Evolutionary conservation across 1,140 invertebrate genomes (phyloP).

Genomic region (Helicoverpa armigera): DNA sequence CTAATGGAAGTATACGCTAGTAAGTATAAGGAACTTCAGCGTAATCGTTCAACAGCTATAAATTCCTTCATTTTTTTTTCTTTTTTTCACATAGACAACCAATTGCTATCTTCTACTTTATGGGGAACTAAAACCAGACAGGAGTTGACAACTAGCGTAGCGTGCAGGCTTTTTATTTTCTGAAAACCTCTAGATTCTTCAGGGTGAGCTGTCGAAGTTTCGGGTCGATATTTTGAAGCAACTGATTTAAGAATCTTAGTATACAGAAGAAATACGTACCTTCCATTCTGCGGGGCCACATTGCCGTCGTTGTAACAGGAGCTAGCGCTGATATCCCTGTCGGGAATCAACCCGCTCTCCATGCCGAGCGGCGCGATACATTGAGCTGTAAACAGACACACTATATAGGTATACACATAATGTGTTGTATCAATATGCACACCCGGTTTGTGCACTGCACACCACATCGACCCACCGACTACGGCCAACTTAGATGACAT

Average conservation of each 20-base stretch:
- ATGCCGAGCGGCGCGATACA: slow-evolving; percentile 95
- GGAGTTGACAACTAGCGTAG: too few species aligned
- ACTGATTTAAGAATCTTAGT: not conserved
- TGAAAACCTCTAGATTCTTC: not conserved
- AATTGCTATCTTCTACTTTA: too few species aligned
- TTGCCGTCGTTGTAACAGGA: slow-evolving; percentile 96
- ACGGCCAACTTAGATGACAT: slow-evolving; percentile 52
- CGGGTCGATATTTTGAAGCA: not conserved
- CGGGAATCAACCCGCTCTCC: slow-evolving; percentile 95
- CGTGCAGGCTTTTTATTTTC: too few species aligned
- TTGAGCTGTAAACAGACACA: slow-evolving; percentile 89
- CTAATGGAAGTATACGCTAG: too few species aligned
- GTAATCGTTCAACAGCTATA: too few species aligned
- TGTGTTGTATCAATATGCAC: slow-evolving; percentile 24
- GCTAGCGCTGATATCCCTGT: slow-evolving; percentile 94
- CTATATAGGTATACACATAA: slow-evolving; percentile 12
- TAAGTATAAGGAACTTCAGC: too few species aligned
- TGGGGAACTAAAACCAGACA: too few species aligned
- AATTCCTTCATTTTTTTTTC: too few species aligned
- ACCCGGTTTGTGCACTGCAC: slow-evolving; percentile 27
- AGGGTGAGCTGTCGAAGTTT: not conserved
- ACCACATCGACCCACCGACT: slow-evolving; percentile 21
- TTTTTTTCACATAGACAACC: too few species aligned
- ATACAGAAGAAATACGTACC: slow-evolving; percentile 87
- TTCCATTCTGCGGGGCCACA: slow-evolving; percentile 96